Percentiles rank a stretch among this genome's conserved stretches.
Evolutionary conservation across 1,140 invertebrate genomes (phyloP).

Genomic region (Sinella curviseta): DNA sequence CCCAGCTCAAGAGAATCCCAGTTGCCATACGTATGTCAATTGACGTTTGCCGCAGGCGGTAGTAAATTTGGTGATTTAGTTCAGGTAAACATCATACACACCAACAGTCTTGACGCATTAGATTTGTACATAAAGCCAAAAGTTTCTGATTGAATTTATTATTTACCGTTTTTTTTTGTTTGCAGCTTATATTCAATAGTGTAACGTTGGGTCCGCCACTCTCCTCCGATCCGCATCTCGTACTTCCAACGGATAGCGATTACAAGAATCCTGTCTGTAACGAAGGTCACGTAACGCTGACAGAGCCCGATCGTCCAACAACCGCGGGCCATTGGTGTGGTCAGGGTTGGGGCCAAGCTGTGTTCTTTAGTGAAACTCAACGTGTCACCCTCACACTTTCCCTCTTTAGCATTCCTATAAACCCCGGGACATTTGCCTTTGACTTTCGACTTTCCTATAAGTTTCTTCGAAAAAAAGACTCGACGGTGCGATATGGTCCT

Average conservation of each 20-base stretch:
- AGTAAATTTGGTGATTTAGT: slow-evolving; percentile 72
- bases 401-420: slow-evolving; percentile 65
- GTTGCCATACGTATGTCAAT: slow-evolving; percentile 73
- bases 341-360: slow-evolving; percentile 78
- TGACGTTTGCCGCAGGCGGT: slow-evolving; percentile 76
- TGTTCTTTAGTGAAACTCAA: slow-evolving; percentile 78
- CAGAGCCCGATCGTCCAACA: slow-evolving; percentile 68
- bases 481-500: slow-evolving; percentile 70
- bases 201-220: slow-evolving; percentile 65
- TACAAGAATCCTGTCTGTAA: slow-evolving; percentile 29
- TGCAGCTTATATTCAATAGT: slow-evolving; percentile 72
- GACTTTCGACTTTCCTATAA: slow-evolving; percentile 81
- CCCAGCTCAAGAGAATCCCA: slow-evolving; percentile 65
- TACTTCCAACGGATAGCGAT: background rate
- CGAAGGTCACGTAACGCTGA: slow-evolving; percentile 76
- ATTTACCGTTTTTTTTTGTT: too few relatives aligned
- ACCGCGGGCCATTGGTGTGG: slow-evolving; percentile 81
- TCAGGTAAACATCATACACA: slow-evolving; percentile 62
- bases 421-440: slow-evolving; percentile 67
- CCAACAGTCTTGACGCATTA: background rate
- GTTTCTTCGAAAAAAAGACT: slow-evolving; percentile 72
- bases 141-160: background rate
- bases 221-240: background rate
- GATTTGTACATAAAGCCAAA: background rate
- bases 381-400: slow-evolving; percentile 74